These are phyloP conservation scores for Arctocebus calabarensis DNA, from an alignment of 2,797 vertebrate genomes.

Conservation along the genomic window DNA sequence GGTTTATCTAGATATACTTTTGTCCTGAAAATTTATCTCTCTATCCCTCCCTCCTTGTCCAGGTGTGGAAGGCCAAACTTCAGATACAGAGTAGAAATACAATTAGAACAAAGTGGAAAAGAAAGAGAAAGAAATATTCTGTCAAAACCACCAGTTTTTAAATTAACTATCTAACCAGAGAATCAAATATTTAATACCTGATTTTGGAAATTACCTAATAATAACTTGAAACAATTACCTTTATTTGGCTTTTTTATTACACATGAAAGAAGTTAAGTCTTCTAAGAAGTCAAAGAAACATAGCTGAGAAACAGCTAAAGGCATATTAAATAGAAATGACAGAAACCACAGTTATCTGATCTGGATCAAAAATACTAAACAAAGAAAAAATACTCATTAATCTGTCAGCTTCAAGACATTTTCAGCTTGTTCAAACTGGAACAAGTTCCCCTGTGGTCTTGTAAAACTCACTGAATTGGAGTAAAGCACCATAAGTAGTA, in stretches of 20 bases:
- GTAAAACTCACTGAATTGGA: slow-evolving; percentile 87
- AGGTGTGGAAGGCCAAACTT: not conserved
- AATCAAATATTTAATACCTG: slow-evolving; percentile 18
- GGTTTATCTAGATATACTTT: not conserved
- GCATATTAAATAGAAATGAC: slow-evolving; percentile 77
- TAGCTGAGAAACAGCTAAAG: slow-evolving; percentile 76
- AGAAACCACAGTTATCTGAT: slow-evolving; percentile 80
- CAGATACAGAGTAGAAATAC: slow-evolving; percentile 33
- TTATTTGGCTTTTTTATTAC: slow-evolving; percentile 82
- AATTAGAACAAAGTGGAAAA: slow-evolving; percentile 18
- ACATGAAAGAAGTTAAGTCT: slow-evolving; percentile 76
- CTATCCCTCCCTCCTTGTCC: not conserved
- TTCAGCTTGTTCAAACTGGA: slow-evolving; percentile 87
- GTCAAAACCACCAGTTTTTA: slow-evolving; percentile 39
- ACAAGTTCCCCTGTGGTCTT: slow-evolving; percentile 85
- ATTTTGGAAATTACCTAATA: slow-evolving; percentile 75
- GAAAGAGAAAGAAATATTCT: not conserved
- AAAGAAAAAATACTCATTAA: slow-evolving; percentile 87
- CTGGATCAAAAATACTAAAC: slow-evolving; percentile 87
- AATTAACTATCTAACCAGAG: slow-evolving; percentile 37
- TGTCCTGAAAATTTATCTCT: not conserved
- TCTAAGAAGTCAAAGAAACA: slow-evolving; percentile 80
- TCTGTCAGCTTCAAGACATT: slow-evolving; percentile 86
- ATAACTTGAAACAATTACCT: slow-evolving; percentile 83
- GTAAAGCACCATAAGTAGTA: slow-evolving; percentile 79